Base-by-base conservation (phyloP, 2,888 invertebrate genomes). In the Hybos culiciformis region DNA sequence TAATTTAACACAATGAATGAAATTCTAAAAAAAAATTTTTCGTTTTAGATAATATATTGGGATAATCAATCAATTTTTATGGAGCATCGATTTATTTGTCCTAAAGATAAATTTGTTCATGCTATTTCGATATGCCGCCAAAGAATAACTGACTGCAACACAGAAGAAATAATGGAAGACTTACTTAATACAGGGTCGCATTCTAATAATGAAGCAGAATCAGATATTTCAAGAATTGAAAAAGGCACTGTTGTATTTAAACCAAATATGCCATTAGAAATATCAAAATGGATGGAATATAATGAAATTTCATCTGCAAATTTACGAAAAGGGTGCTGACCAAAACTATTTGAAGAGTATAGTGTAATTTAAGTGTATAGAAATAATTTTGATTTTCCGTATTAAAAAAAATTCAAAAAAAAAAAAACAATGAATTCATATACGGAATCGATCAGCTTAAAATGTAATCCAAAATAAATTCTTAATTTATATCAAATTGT, bases 51-150 rank as follows among this genome's bases (percentile, higher is more conserved):
- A 40, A 72, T 85, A 42, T 86, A 83, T 59, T 91, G 90, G 90
- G 88, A 91, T 59, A 77, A 80, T 5, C 76, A 78, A 52, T 78
- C 81, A 20, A 72, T 91, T 42, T 91, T 82, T 59, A 75, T 90
- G 70, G 86, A 88, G 60, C 90, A 91, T 60, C 75, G 82, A 49
- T 80, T 90, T 51, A 67, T 83, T 19, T 80, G 83, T 1, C 67
- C 80, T 5, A 58, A 58, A n/a, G 87, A 90, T 55, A 73, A 75
- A 20, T 84, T 82, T 63, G 69, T 81, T n/a, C 71, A 73, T 41
- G 69, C 66, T 48, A 70, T 73, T 37, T 69, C 68, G 23, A 58
- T 71, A 43, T 70, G 71, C 45, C 65, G 67, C 20, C 69, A 69
- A 44, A 64, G 73, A 2, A 54, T 73, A 29, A 61, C 69, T n/a